Conservation (phyloP, 2,888 invertebrate genomes). For the Pollenia amentaria region DNA sequence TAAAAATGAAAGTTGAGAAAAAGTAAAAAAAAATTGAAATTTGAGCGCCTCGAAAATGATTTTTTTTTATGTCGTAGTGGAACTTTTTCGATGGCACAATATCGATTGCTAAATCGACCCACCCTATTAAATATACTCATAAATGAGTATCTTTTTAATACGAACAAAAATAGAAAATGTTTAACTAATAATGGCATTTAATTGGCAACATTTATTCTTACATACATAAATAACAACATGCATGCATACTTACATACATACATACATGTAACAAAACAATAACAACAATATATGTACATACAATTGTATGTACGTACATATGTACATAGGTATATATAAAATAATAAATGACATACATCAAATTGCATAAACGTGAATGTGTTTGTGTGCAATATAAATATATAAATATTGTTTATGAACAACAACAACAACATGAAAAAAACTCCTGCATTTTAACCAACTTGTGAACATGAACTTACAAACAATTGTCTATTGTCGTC, state of each 20-base stretch:
- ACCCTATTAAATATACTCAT: not conserved
- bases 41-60: too few relatives aligned
- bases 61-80: too few relatives aligned
- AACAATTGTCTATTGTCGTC: conserved; percentile 70
- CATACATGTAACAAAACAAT: conserved; percentile 58
- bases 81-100: too few relatives aligned
- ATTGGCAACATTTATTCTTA: conserved; percentile 67
- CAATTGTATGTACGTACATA: too few relatives aligned
- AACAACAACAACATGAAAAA: conserved; percentile 10
- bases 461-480: conserved; percentile 74
- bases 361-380: not conserved
- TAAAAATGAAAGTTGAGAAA: too few relatives aligned
- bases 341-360: conserved; percentile 71
- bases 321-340: too few relatives aligned
- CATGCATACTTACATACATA: too few relatives aligned
- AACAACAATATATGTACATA: conserved; percentile 51
- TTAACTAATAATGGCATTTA: conserved; percentile 74
- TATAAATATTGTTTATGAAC: conserved; percentile 62
- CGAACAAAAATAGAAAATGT: conserved; percentile 54
- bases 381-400: conserved; percentile 23
- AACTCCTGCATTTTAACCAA: conserved; percentile 71
- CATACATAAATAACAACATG: too few relatives aligned
- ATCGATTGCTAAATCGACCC: too few relatives aligned
- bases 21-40: too few relatives aligned
- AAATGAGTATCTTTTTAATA: conserved; percentile 39